phyloP scores from a whole-genome alignment of 1,140 invertebrate species.

The Euglossa dilemma region DNA sequence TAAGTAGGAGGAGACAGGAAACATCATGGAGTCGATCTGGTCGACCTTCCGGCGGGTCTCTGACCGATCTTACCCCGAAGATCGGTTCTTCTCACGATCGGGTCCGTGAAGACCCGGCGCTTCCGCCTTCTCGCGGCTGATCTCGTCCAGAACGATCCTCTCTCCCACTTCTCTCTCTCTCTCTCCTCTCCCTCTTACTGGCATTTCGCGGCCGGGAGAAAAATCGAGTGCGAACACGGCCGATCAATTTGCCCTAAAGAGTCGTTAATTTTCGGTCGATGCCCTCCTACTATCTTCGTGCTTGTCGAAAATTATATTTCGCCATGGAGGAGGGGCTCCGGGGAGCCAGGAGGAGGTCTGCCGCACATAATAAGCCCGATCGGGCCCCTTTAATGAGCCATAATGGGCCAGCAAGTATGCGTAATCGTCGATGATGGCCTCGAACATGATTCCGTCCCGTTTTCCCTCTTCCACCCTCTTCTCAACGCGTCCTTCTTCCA shows the following conservation, averaged over 20 bases:
- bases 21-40: background rate
- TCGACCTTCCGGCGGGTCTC: conserved; percentile 33
- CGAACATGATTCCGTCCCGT: conserved; percentile 63
- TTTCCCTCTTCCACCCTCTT: conserved; percentile 15
- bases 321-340: conserved; percentile 46
- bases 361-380: conserved; percentile 79
- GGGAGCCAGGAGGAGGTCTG: conserved; percentile 45
- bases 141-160: conserved; percentile 9
- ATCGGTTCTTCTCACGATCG: conserved; percentile 60
- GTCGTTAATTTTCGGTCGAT: conserved; percentile 76
- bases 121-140: conserved; percentile 56
- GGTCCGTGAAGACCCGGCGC: conserved; percentile 11
- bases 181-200: background rate
- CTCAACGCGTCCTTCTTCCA: background rate
- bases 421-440: conserved; percentile 76
- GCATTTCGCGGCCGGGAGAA: conserved; percentile 50
- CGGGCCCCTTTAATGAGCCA: conserved; percentile 80
- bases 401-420: conserved; percentile 80
- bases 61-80: conserved; percentile 32
- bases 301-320: conserved; percentile 78
- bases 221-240: conserved; percentile 79
- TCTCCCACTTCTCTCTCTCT: no score
- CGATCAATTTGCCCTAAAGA: conserved; percentile 80
- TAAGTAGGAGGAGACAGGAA: background rate
- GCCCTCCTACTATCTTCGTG: conserved; percentile 65